Evolutionary conservation across 2,113 vertebrate genomes (phyloP).

Genomic region (Myiozetetes cayanensis): DNA sequence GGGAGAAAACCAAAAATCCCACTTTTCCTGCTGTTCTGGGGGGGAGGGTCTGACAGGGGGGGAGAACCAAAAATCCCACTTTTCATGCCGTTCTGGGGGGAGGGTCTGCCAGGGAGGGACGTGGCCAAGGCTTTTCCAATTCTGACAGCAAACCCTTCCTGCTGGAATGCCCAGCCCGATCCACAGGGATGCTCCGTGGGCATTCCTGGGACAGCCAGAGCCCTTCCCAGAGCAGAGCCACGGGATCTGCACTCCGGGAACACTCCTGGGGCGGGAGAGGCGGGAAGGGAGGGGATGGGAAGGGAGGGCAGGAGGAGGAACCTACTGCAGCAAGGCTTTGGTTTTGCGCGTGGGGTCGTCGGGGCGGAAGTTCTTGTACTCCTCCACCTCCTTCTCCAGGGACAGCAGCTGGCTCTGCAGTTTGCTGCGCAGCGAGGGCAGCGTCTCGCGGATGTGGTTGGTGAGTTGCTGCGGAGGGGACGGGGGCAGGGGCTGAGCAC

Average conservation of each 20-base stretch:
- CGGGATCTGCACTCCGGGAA: fast-evolving
- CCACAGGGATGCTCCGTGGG: too few relatives aligned
- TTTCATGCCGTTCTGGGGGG: neutral
- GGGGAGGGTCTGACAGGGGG: fast-evolving
- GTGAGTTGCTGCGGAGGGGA: slow-evolving; percentile 85
- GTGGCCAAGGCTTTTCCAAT: too few relatives aligned
- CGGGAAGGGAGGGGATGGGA: neutral
- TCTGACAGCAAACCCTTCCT: too few relatives aligned
- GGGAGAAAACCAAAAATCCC: fast-evolving
- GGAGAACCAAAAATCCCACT: too few relatives aligned
- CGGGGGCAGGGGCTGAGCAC: fast-evolving
- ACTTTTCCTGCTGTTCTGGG: too few relatives aligned
- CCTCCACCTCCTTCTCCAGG: slow-evolving; percentile 96
- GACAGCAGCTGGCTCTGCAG: slow-evolving; percentile 95
- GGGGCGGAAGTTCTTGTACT: slow-evolving; percentile 94
- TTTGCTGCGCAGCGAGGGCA: slow-evolving; percentile 91
- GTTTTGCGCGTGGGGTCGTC: slow-evolving; percentile 96
- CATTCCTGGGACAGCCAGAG: too few relatives aligned
- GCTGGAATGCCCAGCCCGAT: too few relatives aligned
- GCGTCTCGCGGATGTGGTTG: slow-evolving; percentile 95
- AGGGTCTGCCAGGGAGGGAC: fast-evolving
- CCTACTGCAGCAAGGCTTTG: slow-evolving; percentile 95
- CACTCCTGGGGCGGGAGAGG: fast-evolving
- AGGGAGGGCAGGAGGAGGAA: neutral
- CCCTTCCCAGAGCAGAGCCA: too few relatives aligned